Evolutionary conservation across 2,113 vertebrate species (phyloP).

Genomic region (Anarrhichthys ocellatus): DNA sequence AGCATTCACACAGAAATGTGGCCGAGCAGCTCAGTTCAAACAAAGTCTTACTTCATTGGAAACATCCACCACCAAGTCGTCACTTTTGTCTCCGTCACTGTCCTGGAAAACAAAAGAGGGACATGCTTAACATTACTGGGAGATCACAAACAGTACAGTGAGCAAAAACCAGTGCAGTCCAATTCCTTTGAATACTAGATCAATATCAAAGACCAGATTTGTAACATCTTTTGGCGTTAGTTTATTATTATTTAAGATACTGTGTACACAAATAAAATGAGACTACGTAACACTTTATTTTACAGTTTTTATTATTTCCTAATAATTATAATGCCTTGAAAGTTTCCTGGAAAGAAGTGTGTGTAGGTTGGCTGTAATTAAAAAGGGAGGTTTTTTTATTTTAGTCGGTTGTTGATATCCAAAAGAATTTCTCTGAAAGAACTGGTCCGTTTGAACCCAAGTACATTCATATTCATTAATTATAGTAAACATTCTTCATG

Average conservation of each 20-base stretch:
- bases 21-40: slow-evolving; percentile 35
- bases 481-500: background rate
- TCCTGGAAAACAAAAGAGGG: slow-evolving; percentile 83
- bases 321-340: background rate
- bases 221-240: background rate
- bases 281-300: background rate
- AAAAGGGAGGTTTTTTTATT: no score
- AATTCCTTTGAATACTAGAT: background rate
- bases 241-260: background rate
- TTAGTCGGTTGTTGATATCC: background rate
- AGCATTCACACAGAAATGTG: slow-evolving; percentile 51
- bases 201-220: slow-evolving; percentile 3
- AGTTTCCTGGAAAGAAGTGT: background rate
- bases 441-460: background rate
- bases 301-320: background rate
- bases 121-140: background rate
- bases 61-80: slow-evolving; percentile 96
- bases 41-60: slow-evolving; percentile 91
- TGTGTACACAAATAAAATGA: background rate
- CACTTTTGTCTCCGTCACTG: slow-evolving; percentile 97
- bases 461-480: background rate
- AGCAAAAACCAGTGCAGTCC: background rate
- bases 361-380: background rate
- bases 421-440: background rate
- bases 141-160: background rate